Conservation (phyloP, 53 echinoderm and acorn worm species). For the Henricia sp. region DNA sequence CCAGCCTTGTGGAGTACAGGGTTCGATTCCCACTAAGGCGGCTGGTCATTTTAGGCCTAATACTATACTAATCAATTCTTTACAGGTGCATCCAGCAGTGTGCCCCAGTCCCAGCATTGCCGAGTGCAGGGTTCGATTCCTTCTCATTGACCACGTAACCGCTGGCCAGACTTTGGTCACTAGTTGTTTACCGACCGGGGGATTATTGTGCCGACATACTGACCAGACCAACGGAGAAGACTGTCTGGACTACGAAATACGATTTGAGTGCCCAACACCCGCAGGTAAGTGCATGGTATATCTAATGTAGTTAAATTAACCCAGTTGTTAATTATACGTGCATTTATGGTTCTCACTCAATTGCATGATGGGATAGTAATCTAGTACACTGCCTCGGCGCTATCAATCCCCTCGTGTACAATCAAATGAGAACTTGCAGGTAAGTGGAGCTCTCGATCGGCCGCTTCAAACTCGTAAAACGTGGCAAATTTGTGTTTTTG, state of each 20-base stretch:
- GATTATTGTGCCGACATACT: slow-evolving; percentile 20
- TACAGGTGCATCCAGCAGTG: background rate
- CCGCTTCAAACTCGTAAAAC: too few relatives aligned
- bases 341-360: too few relatives aligned
- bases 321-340: too few relatives aligned
- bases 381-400: too few relatives aligned
- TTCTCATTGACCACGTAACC: slow-evolving; percentile 27
- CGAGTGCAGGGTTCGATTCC: slow-evolving; percentile 24
- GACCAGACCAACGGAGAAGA: background rate
- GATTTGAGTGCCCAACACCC: slow-evolving; percentile 29
- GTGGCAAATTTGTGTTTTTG: too few relatives aligned
- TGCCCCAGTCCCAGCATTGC: slow-evolving; percentile 11
- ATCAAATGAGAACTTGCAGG: too few relatives aligned
- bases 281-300: background rate
- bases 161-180: slow-evolving; percentile 20
- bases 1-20: too few relatives aligned
- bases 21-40: too few relatives aligned
- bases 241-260: slow-evolving; percentile 41
- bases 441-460: too few relatives aligned
- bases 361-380: too few relatives aligned
- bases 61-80: background rate
- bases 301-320: too few relatives aligned
- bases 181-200: slow-evolving; percentile 12
- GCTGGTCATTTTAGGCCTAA: background rate
- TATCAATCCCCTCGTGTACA: too few relatives aligned